Conservation (phyloP, 1,140 invertebrate genomes). For the Pseudomyrmex gracilis region DNA sequence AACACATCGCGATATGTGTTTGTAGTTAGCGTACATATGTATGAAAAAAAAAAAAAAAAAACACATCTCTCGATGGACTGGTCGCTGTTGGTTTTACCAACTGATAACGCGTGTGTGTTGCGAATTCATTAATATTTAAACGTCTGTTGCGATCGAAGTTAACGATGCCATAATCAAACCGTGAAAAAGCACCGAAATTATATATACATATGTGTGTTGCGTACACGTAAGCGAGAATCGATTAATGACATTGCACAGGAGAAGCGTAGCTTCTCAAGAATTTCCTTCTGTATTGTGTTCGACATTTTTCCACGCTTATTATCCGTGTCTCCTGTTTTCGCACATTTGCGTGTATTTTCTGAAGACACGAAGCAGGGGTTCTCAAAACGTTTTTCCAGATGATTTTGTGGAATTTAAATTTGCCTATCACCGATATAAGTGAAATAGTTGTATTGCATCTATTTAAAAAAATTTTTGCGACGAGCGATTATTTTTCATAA, state of each 20-base stretch:
- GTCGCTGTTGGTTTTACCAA: background rate
- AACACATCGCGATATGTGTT: constrained; percentile 14
- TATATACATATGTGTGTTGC: no score
- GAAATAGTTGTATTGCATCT: no score
- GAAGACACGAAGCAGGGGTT: background rate
- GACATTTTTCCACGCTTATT: background rate
- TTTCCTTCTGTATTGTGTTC: background rate
- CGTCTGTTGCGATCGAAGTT: background rate
- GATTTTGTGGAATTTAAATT: no score
- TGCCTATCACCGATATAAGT: no score
- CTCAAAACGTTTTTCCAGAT: no score
- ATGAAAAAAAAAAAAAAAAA: background rate
- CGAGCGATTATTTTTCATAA: no score
- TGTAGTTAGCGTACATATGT: background rate
- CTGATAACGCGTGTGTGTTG: constrained; percentile 3
- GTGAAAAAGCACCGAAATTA: constrained; percentile 6
- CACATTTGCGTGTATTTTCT: background rate
- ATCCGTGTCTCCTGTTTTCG: background rate
- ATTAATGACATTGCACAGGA: constrained; percentile 1
- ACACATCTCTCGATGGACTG: background rate
- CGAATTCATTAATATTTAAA: constrained; percentile 51
- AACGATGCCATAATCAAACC: background rate
- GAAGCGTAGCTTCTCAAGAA: background rate
- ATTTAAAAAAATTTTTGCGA: no score
- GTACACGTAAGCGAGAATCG: background rate